Base-by-base conservation (phyloP, 35 echinoderm and acorn worm species). In the Holothuria glaberrima region DNA sequence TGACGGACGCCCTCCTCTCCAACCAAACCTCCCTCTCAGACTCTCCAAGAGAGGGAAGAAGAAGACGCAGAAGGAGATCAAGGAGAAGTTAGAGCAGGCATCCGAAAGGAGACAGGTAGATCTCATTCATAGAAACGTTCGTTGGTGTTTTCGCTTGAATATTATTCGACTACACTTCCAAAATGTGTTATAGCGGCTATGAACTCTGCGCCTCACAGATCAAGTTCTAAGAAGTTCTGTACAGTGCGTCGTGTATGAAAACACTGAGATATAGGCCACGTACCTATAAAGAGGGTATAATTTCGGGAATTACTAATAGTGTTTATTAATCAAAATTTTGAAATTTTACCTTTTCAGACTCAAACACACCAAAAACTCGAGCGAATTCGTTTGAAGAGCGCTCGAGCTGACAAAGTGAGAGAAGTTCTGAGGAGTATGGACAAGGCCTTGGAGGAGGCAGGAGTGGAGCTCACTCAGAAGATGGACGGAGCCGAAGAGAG, bases 21-120 rank as follows among this genome's bases (percentile, higher is more conserved):
- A 32, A 35, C 71, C 71, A 31, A 25, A 75, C 16, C 34, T 21
- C 33, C 25, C 66, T 27, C 21, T 41, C 21, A 35, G 22, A n/a
- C 32, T 38, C 29, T n/a, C 71, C 0, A 75, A 75, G 33, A 16
- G 21, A 38, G 13, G 29, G 16, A 75, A 75, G 71, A 75, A 75
- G 3, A 38, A 35, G 71, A 18, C 29, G 17, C 29, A 38, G 28
- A 48, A 75, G 33, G 71, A 75, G 30, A 75, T 75, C 30, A 41
- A 75, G 34, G 71, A 38, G 34, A 75, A 75, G 30, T 38, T 75
- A 32, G 34, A 75, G 71, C 32, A 75, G 71, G 71, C 71, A n/a
- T 41, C 71, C 2, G 71, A 75, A 21, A 31, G 71, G 19, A 32
- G 71, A 19, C 18, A 75, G 71, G 71, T 75, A 38, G 36, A 46